phyloP scores from a whole-genome alignment of 2,113 vertebrate genomes.

The Macquaria australasica region DNA sequence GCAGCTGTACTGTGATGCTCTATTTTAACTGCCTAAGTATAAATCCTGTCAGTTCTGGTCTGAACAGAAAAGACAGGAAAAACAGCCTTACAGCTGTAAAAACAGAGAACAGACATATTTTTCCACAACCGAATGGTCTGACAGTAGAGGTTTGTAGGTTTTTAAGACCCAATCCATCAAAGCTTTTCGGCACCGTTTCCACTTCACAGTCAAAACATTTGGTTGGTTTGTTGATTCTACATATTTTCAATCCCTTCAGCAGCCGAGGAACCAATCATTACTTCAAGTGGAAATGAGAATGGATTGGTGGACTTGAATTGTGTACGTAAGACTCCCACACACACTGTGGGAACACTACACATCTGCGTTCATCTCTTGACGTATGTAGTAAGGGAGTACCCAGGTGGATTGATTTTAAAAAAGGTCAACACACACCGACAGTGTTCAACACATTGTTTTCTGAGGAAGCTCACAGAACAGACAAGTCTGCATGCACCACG shows the following conservation, averaged over 20 bases:
- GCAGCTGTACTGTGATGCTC: neutral
- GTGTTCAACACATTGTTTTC: neutral
- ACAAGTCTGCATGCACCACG: neutral
- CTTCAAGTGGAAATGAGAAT: neutral
- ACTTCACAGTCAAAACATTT: neutral
- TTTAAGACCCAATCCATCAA: neutral
- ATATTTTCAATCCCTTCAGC: conserved; percentile 6
- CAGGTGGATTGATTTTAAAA: neutral
- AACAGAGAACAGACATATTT: conserved; percentile 15
- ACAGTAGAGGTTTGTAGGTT: neutral
- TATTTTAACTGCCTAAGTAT: neutral
- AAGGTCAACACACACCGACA: neutral
- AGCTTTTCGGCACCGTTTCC: neutral
- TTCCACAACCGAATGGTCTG: neutral
- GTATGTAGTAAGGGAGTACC: neutral
- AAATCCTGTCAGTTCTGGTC: conserved; percentile 23
- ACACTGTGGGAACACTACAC: neutral
- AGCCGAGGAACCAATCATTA: neutral
- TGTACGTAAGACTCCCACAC: too few species aligned
- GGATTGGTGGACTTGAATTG: neutral
- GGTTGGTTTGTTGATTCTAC: neutral
- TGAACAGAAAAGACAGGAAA: conserved; percentile 11
- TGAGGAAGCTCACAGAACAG: neutral
- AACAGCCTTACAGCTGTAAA: neutral
- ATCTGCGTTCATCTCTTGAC: neutral